Base-by-base conservation (phyloP, 2,888 invertebrate genomes). In the Torymus auratus region DNA sequence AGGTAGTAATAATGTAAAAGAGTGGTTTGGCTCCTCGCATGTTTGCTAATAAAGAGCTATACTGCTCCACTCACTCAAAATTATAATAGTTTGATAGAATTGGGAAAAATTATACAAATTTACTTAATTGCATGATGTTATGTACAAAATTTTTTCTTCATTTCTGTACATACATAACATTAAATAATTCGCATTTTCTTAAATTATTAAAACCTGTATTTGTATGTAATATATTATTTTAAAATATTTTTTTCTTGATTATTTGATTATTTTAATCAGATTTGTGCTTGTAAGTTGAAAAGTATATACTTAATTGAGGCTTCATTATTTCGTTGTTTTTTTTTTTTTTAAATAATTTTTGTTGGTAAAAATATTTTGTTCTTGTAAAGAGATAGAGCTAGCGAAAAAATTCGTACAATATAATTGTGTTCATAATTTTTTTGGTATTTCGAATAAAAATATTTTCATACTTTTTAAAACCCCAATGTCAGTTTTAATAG, bases 1-100 rank as follows among this genome's bases (percentile, higher is more conserved):
- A 96, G 96, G 96, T 96, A 90, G 88, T 88, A 87, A 83, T 84
- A 73, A 80, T 62, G 56, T 75, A 69, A 55, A 72, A 4, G 69
- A 78, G 67, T 78, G 61, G 67, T 65, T 65, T 74, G 71, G 52
- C 52, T 61, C 64, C 10, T 23, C 41, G 74, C 81, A 75, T 78
- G 81, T 70, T 74, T 65, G 15, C 12, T 67, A n/a, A 69, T 58
- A 12, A 73, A n/a, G 69, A 55, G 58, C 50, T 78, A 28, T 58
- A 23, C 56, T 72, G 61, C 17, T 67, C 50, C 4, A 70, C 23
- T 52, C 13, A 41, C 41, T 61, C 50, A 52, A 13, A 15, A 12
- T 23, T 53, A 67, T 76, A 62, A 11, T 55, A 55, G 5, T 62
- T 69, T 64, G 55, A 5, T 64, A 77, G 12, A 56, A 20, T 53